A percentile compares a stretch with the other conserved stretches of the same genome.
These are phyloP conservation scores for Leptinotarsa lineolata DNA, from an alignment of 1,140 invertebrate species.

Conservation along the genomic window DNA sequence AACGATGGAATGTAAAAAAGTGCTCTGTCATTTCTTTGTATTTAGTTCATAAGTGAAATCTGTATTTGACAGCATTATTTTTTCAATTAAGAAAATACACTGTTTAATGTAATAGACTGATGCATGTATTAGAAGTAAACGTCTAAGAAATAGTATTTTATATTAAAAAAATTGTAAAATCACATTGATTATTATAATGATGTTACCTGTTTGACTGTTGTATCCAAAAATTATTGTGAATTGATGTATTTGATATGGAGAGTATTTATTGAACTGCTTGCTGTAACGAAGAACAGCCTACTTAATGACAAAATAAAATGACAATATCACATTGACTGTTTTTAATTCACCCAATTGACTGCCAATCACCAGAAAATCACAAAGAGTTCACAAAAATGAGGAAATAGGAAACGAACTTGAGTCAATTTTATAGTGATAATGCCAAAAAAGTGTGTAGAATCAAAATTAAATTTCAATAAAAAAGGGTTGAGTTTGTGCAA, in stretches of 20 bases:
- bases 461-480: too few species aligned
- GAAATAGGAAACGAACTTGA: too few species aligned
- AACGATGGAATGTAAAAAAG: background rate
- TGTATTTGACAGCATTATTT: conserved; percentile 24
- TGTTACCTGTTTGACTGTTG: conserved; percentile 22
- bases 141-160: conserved; percentile 28
- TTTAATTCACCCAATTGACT: too few species aligned
- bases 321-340: background rate
- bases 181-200: conserved; percentile 26
- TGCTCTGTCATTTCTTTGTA: background rate
- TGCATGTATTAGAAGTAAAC: background rate
- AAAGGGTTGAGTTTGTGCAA: too few species aligned
- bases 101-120: conserved; percentile 19
- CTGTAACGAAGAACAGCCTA: conserved; percentile 13
- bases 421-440: too few species aligned
- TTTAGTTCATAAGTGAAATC: background rate
- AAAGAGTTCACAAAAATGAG: too few species aligned
- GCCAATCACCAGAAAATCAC: too few species aligned
- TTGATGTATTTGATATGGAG: conserved; percentile 8
- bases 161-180: conserved; percentile 30
- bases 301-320: conserved; percentile 21
- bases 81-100: background rate
- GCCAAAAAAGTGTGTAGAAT: too few species aligned
- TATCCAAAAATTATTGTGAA: conserved; percentile 3
- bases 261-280: conserved; percentile 16